Conservation (phyloP, 2,113 vertebrate species). For the Hystrix cristata region DNA sequence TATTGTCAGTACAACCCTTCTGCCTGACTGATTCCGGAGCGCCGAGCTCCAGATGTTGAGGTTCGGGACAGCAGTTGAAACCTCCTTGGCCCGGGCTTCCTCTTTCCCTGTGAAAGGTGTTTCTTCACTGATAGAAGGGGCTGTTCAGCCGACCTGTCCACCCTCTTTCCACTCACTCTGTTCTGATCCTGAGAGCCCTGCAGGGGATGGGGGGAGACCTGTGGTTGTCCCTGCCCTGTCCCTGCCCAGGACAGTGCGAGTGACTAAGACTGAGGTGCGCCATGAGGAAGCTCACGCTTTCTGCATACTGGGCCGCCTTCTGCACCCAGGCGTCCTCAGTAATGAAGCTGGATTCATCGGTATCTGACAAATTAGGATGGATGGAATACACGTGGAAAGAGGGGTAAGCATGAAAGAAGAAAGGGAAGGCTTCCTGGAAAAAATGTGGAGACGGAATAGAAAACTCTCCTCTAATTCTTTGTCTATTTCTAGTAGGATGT, state of each 20-base stretch:
- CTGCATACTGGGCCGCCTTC: background rate
- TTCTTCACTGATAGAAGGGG: background rate
- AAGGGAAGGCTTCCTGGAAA: background rate
- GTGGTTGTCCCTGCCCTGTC: background rate
- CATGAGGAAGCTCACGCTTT: background rate
- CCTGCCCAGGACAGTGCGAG: background rate
- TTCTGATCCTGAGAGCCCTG: background rate
- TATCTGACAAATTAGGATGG: background rate
- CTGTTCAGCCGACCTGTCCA: background rate
- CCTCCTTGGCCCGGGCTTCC: background rate
- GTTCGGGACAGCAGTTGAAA: background rate
- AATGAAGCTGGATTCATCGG: background rate
- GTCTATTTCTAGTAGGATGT: background rate
- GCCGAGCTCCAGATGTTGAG: background rate
- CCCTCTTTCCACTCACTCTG: background rate
- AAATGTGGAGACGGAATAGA: background rate
- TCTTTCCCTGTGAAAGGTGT: background rate
- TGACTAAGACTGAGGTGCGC: background rate
- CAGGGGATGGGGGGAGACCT: background rate
- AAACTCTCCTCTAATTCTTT: background rate
- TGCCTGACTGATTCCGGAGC: conserved; percentile 35
- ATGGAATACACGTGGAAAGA: background rate
- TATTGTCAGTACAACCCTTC: background rate
- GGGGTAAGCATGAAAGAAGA: background rate
- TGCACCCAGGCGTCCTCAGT: background rate